phyloP scores from a whole-genome alignment of 2,888 invertebrate species.

The Chymomyza fuscimana region DNA sequence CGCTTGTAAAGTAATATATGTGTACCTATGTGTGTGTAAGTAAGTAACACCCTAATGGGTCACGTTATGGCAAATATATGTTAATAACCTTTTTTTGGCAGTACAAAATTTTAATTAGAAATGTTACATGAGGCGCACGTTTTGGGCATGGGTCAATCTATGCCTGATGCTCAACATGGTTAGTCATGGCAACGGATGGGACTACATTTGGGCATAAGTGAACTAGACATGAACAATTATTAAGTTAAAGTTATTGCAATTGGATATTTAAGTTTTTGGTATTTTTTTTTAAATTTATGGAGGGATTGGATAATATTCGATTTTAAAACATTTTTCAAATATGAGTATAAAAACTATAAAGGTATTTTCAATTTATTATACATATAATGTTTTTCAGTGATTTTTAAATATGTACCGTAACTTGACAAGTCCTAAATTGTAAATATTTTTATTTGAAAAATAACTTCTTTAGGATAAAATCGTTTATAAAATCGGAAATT shows the following conservation, averaged over 20 bases:
- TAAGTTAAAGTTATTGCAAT: neutral
- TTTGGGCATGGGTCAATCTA: constrained; percentile 25
- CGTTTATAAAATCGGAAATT: too few species aligned
- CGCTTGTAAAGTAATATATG: neutral
- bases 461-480: too few species aligned
- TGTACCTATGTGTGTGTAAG: neutral
- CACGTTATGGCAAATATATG: constrained; percentile 67
- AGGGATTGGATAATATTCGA: too few species aligned
- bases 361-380: too few species aligned
- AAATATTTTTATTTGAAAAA: too few species aligned
- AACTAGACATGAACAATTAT: neutral
- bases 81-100: constrained; percentile 63
- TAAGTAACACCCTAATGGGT: constrained; percentile 36
- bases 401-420: too few species aligned
- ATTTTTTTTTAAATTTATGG: neutral
- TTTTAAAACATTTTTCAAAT: too few species aligned
- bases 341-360: too few species aligned
- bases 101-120: constrained; percentile 72
- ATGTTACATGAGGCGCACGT: constrained; percentile 71
- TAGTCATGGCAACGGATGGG: constrained; percentile 27
- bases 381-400: too few species aligned
- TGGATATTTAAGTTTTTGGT: neutral
- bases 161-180: constrained; percentile 17
- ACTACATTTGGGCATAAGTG: constrained; percentile 28
- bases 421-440: too few species aligned